These are phyloP conservation scores for Enteromius anoplus DNA, from an alignment of 2,797 vertebrate genomes.

Conservation along the genomic window DNA sequence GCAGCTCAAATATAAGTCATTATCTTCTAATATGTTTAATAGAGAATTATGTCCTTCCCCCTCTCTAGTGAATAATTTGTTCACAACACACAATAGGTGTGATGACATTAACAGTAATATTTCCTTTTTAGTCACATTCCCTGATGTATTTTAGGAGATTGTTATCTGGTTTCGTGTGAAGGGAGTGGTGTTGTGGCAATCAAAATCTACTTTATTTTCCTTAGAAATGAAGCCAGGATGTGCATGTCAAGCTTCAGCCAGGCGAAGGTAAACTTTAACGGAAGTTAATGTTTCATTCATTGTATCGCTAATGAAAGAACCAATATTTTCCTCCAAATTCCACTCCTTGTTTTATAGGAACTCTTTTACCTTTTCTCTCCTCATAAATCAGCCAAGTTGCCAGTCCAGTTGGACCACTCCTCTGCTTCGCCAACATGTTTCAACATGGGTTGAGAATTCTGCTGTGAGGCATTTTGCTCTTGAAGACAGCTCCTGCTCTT, in stretches of 20 bases:
- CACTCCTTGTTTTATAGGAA: not conserved
- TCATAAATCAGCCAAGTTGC: slow-evolving; percentile 1
- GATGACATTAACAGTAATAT: not conserved
- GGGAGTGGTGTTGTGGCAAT: not conserved
- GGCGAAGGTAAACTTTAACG: not conserved
- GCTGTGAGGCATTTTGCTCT: slow-evolving; percentile 2
- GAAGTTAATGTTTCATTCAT: not conserved
- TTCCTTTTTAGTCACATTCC: not conserved
- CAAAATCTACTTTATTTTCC: not conserved
- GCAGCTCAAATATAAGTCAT: not conserved
- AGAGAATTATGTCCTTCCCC: not conserved
- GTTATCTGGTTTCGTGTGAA: not conserved
- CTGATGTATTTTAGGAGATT: not conserved
- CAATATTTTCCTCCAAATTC: not conserved
- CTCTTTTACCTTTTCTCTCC: not conserved
- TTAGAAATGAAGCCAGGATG: not conserved
- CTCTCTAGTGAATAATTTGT: not conserved
- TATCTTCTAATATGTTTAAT: not conserved
- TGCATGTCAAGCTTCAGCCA: not conserved
- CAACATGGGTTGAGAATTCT: slow-evolving; percentile 47
- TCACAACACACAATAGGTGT: not conserved
- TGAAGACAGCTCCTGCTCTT: not conserved
- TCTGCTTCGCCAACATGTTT: slow-evolving; percentile 58
- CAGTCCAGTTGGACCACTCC: slow-evolving; percentile 35
- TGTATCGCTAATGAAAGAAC: not conserved